Evolutionary conservation across 2,113 vertebrate genomes (phyloP), one percentile per base, ranked within the genome.

Genomic region (Calyptomena viridis): DNA sequence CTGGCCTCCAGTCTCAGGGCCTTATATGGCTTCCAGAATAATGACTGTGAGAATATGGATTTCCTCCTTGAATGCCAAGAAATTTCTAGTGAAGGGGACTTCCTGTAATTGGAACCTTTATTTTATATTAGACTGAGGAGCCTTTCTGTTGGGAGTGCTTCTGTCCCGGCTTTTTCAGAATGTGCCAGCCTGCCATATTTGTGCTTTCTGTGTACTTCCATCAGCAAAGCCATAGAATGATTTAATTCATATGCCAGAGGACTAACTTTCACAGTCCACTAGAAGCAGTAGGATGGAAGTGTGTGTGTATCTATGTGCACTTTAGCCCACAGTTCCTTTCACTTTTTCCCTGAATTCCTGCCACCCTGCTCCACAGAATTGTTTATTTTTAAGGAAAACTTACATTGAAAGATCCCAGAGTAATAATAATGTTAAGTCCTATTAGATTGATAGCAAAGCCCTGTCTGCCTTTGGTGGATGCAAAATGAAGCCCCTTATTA

Each of bases 231-330:
- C 37, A 27, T 6, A 37, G n/a, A 52, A 31, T 39, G 16, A 37
- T 44, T 68, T 75, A 33, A 47, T 68, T 86, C 42, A 3, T 42
- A 2, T 50, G 16, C 22, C 55, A 28, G 50, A 46, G 35, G 35
- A 75, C 18, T 59, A 16, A 39, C 30, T 92, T 66, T 3, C 27
- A 46, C 12, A 6, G 12, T 20, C 33, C 12, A 4, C 35, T 69
- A 0, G 0, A 40, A 78, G 47, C 12, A 35, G 25, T 84, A 31
- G 56, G 10, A 31, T 64, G 31, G 67, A 49, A 11, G 15, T 30
- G 30, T 55, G 21, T 49, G 28, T 68, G 1, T 67, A 21, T 27
- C n/a, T 73, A 7, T 6, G 1, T 74, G 23, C 1, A 0, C 46
- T 78, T 84, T 68, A 90, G 44, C 78, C 49, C 55, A 6, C 39